Evolutionary conservation across 2,888 invertebrate genomes (phyloP).

Genomic region (Notodonta ziczac): DNA sequence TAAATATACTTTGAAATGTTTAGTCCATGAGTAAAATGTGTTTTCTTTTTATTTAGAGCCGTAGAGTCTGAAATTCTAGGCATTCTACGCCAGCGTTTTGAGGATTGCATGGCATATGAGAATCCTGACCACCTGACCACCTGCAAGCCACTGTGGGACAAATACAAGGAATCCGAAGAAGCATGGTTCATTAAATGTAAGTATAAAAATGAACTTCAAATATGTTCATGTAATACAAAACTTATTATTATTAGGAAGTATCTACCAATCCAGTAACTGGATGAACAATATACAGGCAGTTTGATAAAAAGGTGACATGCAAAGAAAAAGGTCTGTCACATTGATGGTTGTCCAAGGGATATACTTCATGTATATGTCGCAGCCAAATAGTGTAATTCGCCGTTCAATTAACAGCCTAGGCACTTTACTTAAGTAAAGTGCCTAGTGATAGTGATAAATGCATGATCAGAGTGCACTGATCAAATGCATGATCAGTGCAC

Average conservation of each 20-base stretch:
- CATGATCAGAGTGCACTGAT: no score
- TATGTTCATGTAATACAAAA: no score
- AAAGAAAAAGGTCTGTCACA: neutral
- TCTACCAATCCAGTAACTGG: no score
- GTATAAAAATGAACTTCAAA: slow-evolving; percentile 38
- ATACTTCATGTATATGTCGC: no score
- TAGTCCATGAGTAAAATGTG: neutral
- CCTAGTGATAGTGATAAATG: no score
- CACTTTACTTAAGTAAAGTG: no score
- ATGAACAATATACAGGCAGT: no score
- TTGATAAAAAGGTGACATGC: no score
- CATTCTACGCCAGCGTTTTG: slow-evolving; percentile 92
- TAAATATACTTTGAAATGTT: neutral
- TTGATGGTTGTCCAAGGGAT: slow-evolving; percentile 13
- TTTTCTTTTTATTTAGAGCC: slow-evolving; percentile 79
- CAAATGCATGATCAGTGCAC: no score
- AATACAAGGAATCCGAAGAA: slow-evolving; percentile 90
- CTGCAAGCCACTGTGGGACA: slow-evolving; percentile 88
- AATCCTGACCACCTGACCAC: slow-evolving; percentile 87
- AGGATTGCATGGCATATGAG: slow-evolving; percentile 93
- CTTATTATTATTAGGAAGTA: no score
- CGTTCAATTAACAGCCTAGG: no score
- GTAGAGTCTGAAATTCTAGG: slow-evolving; percentile 93
- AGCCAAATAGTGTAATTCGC: no score
- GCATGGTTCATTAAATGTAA: slow-evolving; percentile 98